phyloP scores from a whole-genome alignment of 2,797 vertebrate genomes.

The Sebastes steindachneri region DNA sequence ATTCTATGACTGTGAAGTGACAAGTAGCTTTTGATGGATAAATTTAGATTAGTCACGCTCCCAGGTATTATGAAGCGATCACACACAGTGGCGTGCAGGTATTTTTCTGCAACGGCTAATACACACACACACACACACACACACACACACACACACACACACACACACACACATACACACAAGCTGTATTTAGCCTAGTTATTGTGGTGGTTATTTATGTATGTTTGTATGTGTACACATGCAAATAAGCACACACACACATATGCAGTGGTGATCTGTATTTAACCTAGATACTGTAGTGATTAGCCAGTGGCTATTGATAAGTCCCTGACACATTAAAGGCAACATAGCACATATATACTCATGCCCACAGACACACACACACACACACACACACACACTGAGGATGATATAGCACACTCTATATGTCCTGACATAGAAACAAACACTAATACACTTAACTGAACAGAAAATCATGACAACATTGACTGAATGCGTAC shows the following conservation, averaged over 20 bases:
- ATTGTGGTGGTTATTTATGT: slow-evolving; percentile 16
- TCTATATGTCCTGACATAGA: too few relatives aligned
- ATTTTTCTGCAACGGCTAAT: slow-evolving; percentile 4
- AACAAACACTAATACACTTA: too few relatives aligned
- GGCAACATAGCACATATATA: neutral
- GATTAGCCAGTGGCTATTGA: slow-evolving; percentile 52
- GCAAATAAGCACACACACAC: neutral
- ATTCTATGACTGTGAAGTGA: slow-evolving; percentile 40
- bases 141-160: neutral
- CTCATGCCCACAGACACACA: neutral
- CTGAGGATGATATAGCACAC: neutral
- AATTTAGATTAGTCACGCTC: slow-evolving; percentile 50
- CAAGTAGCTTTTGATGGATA: slow-evolving; percentile 54
- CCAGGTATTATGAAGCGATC: slow-evolving; percentile 23
- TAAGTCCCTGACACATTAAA: slow-evolving; percentile 39
- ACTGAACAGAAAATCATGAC: neutral
- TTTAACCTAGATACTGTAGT: slow-evolving; percentile 60
- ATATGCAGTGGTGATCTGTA: slow-evolving; percentile 47
- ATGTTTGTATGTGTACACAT: neutral
- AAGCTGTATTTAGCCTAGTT: slow-evolving; percentile 34
- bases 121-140: neutral
- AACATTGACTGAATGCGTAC: fast-evolving
- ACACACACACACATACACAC: neutral
- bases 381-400: neutral
- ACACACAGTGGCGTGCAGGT: neutral